A percentile compares a stretch with the other conserved stretches of the same genome.
phyloP scores from a whole-genome alignment of 2,888 invertebrate species.

The Eupsilia transversa region DNA sequence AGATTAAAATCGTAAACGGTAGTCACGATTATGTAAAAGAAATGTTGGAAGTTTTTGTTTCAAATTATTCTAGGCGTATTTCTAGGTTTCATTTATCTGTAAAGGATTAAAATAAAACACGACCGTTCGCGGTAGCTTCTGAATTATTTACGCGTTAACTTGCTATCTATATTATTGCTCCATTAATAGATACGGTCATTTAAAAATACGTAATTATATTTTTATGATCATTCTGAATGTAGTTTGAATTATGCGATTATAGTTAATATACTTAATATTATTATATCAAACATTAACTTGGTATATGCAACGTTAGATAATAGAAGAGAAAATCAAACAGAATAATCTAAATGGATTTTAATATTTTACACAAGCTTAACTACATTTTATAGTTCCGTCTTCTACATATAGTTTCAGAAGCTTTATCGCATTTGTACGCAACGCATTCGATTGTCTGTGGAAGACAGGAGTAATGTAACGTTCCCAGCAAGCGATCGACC shows the following conservation, averaged over 20 bases:
- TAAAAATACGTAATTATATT: constrained; percentile 36
- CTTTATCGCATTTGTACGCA: constrained; percentile 16
- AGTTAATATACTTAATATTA: too few species aligned
- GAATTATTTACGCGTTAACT: constrained; percentile 46
- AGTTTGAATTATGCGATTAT: constrained; percentile 4
- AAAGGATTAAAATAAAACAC: constrained; percentile 39
- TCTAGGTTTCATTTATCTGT: constrained; percentile 34
- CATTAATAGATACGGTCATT: constrained; percentile 19
- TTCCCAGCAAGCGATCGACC: constrained; percentile 74
- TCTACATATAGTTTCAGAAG: neutral
- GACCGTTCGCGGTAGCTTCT: constrained; percentile 33
- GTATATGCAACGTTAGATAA: neutral
- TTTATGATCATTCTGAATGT: constrained; percentile 9
- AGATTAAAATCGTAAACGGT: constrained; percentile 42
- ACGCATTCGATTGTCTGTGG: constrained; percentile 58
- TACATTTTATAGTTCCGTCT: neutral
- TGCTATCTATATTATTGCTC: constrained; percentile 28
- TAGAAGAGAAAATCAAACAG: neutral
- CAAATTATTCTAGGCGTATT: constrained; percentile 21
- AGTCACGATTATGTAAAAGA: constrained; percentile 49
- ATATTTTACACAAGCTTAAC: neutral
- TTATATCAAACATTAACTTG: neutral
- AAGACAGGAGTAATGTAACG: constrained; percentile 68
- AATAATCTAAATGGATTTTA: neutral
- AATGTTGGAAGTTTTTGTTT: constrained; percentile 31